Percentiles rank a stretch among this genome's conserved stretches.
These are phyloP conservation scores for Onychomys torridus DNA, from an alignment of 2,797 vertebrate species.

Conservation along the genomic window DNA sequence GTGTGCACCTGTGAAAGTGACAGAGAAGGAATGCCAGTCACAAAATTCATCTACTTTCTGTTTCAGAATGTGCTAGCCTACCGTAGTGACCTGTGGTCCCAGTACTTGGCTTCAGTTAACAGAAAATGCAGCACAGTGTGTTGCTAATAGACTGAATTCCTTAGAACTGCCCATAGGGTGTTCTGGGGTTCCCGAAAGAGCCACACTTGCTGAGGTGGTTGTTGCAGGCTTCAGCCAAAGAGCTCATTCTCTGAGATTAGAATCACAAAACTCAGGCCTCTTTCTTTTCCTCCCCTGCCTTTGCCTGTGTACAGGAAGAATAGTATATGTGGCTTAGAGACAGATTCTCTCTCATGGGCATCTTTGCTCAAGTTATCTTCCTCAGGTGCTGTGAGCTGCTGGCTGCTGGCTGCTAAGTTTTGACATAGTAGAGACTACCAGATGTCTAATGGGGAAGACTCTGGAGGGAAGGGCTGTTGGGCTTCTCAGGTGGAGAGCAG, in stretches of 20 bases:
- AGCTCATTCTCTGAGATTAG: neutral
- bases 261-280: no score
- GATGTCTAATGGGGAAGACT: neutral
- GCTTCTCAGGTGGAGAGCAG: neutral
- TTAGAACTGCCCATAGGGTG: neutral
- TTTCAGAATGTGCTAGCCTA: neutral
- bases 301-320: neutral
- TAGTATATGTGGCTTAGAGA: rapidly evolving
- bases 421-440: neutral
- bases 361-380: neutral
- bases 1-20: neutral
- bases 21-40: neutral
- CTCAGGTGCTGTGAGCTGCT: neutral
- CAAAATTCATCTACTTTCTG: neutral
- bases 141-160: neutral
- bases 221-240: neutral
- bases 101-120: neutral
- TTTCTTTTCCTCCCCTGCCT: neutral
- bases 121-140: rapidly evolving
- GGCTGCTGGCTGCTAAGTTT: neutral
- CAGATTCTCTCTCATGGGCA: no score
- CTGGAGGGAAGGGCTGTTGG: neutral
- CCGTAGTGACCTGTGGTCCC: no score
- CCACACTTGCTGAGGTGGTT: neutral
- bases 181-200: neutral